Base-by-base conservation (phyloP, 1,140 invertebrate genomes). In the Zaprionus vittiger region DNA sequence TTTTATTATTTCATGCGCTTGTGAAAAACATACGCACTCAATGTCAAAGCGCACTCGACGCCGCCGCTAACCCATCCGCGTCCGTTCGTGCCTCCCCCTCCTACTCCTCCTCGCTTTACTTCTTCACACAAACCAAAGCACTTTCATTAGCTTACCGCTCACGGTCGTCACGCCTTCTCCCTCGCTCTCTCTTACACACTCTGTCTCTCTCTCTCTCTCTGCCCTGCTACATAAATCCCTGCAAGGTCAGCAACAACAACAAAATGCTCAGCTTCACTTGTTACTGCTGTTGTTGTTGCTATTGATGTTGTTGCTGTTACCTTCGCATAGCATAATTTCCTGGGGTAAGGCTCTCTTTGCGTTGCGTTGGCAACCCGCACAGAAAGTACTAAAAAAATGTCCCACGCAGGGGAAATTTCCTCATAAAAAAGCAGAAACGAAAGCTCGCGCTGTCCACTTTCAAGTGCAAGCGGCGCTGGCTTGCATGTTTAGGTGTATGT, bases 71-170 rank as follows among this genome's bases (percentile, higher is more conserved):
- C 74, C 67, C 77, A 28, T 60, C 63, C 41, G 34, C 60, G 63
- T 72, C 22, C 73, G 69, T 65, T 54, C 15, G 38, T n/a, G 24
- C 5, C 12, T 22, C 2, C 22, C 20, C 52, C 5, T 28, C 24
- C 24, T 26, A 11, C 44, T 9, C 7, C 3, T 20, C 17, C 44
- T 5, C 1, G 44, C 9, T 17, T 47, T 47, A 47, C 41, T 47
- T 47, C 41, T 9, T 47, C n/a, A 17, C 41, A 38, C 37, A 86
- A 81, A 79, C 68, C 71, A 73, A 69, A 89, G 84, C 79, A 84
- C 79, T 87, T 87, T 83, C 81, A 87, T 87, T 87, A 87, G 84
- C 84, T 89, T 81, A 87, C 72, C 84, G 64, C 84, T 71, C 79
- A 73, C 62, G 80, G 80, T 72, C 73, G 60, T 34, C 60, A 71